Base-by-base conservation (phyloP, 1,140 invertebrate species). In the Artemia franciscana region DNA sequence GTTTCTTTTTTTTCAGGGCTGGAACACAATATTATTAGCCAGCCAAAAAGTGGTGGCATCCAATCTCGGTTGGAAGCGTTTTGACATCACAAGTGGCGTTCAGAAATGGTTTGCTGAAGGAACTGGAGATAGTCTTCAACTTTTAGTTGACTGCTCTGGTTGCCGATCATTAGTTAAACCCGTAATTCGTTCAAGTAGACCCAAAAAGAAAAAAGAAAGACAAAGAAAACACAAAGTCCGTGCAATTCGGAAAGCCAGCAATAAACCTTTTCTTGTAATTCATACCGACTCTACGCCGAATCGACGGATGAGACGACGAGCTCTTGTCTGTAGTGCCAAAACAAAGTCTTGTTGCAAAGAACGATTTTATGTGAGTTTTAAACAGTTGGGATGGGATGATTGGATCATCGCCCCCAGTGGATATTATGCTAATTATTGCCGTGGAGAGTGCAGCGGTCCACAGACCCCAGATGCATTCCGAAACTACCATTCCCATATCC, bases 371-470 rank as follows among this genome's bases (percentile, higher is more conserved):
- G 87, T 94, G 57, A 88, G 82, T 71, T 94, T 94, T 75, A 83
- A 83, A 65, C 82, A 86, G 62, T 78, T 94, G 15, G 88, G 88
- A 62, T 94, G 90, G 90, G 88, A 91, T 71, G 88, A 91, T 75
- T 92, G 88, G 87, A 90, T 95, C 69, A 91, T 93, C 65, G 88
- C 87, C 30, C 89, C 90, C 4, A 71, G 70, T 60, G 81, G 81
- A 57, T 91, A 93, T 74, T 86, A 87, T 73, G 89, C 89, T n/a
- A 92, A 92, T 74, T 93, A 91, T 74, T 94, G 91, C 73, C 80
- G 84, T 67, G 90, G 90, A 58, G 85, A 89, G 68, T 94, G 90
- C 72, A 77, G 78, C 57, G 67, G 66, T 15, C 82, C 81, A 26
- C 78, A 86, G 60, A 87, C 85, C 23, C 85, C 85, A 21, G 85